Conservation (phyloP, 1,140 invertebrate species). For the Drosophila sproati region DNA sequence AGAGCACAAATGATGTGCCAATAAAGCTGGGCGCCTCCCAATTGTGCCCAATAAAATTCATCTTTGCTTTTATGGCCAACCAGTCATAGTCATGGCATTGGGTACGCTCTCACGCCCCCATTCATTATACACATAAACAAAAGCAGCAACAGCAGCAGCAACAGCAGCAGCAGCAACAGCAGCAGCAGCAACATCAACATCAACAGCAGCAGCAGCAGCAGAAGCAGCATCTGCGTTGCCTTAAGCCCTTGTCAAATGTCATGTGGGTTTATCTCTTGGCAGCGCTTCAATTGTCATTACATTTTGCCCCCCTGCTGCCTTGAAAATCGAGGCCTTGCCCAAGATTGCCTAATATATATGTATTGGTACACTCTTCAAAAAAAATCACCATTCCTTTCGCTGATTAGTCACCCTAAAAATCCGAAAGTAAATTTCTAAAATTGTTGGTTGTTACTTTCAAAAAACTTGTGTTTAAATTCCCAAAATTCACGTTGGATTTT, state of each 20-base stretch:
- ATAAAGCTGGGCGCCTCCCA: slow-evolving; percentile 66
- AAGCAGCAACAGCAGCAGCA: background rate
- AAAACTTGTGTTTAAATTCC: too few species aligned
- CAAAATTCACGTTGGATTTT: too few species aligned
- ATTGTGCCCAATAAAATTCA: slow-evolving; percentile 79
- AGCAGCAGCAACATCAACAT: too few species aligned
- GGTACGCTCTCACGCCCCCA: slow-evolving; percentile 17
- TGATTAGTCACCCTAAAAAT: too few species aligned
- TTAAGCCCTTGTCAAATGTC: slow-evolving; percentile 78
- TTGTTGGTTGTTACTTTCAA: too few species aligned
- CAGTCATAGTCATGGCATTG: slow-evolving; percentile 14
- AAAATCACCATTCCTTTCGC: too few species aligned
- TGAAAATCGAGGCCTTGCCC: slow-evolving; percentile 19
- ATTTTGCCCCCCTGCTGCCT: slow-evolving; percentile 20
- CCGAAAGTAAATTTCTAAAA: too few species aligned
- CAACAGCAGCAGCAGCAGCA: background rate
- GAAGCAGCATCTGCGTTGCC: slow-evolving; percentile 28
- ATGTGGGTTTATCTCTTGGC: slow-evolving; percentile 58
- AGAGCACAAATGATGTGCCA: slow-evolving; percentile 74
- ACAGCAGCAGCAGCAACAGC: too few species aligned
- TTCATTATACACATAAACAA: slow-evolving; percentile 30
- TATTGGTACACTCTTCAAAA: slow-evolving; percentile 8
- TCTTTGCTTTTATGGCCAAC: slow-evolving; percentile 72
- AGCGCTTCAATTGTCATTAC: slow-evolving; percentile 47
- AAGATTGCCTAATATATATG: background rate